A percentile compares a stretch with the other conserved stretches of the same genome.
Conservation (phyloP, 92 coral and sea anemone genomes). For the Zoanthus solanderi region DNA sequence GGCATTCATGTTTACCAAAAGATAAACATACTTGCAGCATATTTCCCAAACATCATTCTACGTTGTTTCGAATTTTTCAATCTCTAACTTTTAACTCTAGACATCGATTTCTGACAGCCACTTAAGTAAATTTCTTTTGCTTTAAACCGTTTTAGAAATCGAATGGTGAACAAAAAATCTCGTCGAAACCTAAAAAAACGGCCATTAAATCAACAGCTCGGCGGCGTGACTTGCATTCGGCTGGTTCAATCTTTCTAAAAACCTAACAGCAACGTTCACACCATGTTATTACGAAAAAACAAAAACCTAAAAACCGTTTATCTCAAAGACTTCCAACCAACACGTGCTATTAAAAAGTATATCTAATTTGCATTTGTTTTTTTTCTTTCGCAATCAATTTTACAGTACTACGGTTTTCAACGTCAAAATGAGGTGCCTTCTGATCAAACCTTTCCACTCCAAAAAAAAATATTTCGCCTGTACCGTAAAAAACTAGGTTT, state of each 20-base stretch:
- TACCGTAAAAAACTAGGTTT: not conserved
- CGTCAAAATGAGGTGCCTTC: conserved; percentile 8
- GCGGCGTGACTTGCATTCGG: not conserved
- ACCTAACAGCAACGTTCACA: not conserved
- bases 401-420: not conserved
- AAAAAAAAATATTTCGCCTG: not conserved
- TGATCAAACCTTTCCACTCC: conserved; percentile 11
- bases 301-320: not conserved
- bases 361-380: conserved; percentile 37
- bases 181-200: not conserved
- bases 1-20: not conserved
- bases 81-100: not conserved
- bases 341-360: conserved; percentile 62
- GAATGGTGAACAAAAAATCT: not conserved
- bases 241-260: not conserved
- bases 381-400: conserved; percentile 34
- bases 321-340: conserved; percentile 21
- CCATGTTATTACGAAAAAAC: not conserved
- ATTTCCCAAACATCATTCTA: not conserved
- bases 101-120: no score
- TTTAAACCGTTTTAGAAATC: conserved; percentile 3
- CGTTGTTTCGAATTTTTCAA: not conserved
- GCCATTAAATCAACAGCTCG: not conserved
- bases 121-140: no score
- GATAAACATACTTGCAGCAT: conserved; percentile 22